Evolutionary conservation across 2,797 vertebrate genomes (phyloP), one percentile per base, ranked within the genome.

Genomic region (Sebastes jordani): DNA sequence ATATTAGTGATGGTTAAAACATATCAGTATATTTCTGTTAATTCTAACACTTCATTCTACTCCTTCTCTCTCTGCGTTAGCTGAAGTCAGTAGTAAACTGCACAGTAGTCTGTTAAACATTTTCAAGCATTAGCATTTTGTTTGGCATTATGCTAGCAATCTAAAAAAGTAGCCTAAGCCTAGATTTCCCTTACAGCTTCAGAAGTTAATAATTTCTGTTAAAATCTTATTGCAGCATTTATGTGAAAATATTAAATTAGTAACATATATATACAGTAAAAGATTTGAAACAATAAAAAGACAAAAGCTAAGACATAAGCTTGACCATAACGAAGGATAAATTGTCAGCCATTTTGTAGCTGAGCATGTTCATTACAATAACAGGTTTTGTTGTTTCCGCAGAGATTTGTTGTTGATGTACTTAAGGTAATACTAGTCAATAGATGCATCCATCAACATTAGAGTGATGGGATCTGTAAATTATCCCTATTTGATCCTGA

Each of bases 171-270:
- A 22, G 46, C 46, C 18, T 49, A 74, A 84, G 74, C 84, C 78
- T 88, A 78, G 29, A 79, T 88, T 85, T 81, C 74, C 85, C 73
- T 67, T 75, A 81, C 66, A 83, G 14, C 74, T 65, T 81, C 67
- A 82, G 32, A 71, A 82, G 73, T 90, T 84, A 82, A 83, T 88
- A 0, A 56, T 79, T 81, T 79, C 71, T 82, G 49, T 83, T 89
- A 69, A 78, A 56, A 70, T 73, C 71, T 81, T 85, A 86, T 85
- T 92, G 81, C 76, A 86, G 85, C 85, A 85, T 88, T 89, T 65
- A 82, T 77, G 70, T 83, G 70, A 91, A 86, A 87, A 76, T 78
- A 74, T 82, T 85, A 86, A 83, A 88, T 88, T 88, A 88, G 84
- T 88, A 86, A 91, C 67, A 73, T 56, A 76, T 68, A 82, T 75